Base-by-base conservation (phyloP, 2,888 invertebrate genomes). In the Eristalis arbustorum region DNA sequence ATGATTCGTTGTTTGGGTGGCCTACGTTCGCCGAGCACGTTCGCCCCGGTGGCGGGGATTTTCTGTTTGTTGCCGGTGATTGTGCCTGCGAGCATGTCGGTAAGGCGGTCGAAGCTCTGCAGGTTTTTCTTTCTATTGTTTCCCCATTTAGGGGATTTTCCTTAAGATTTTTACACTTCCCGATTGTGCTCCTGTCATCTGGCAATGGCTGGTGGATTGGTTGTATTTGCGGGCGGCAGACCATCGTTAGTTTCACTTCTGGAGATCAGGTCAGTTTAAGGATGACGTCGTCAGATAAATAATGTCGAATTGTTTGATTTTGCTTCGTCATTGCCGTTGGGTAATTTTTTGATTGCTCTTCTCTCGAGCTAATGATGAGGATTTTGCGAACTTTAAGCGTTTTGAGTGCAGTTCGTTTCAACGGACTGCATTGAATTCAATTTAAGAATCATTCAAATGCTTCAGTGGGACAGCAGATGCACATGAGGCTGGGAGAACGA, bases 121-220 rank as follows among this genome's bases (percentile, higher is more conserved):
- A 40, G 69, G 69, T 75, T 69, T 81, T 71, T 71, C 81, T 71
- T 71, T 76, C 81, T 71, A 82, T 82, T 76, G 75, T 76, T 82
- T 81, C 71, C 75, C 71, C 75, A 82, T 82, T 76, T 66, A 49
- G 69, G 68, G 81, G 75, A 82, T 82, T 82, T 82, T 67, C 81
- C 40, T 76, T 37, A 75, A 81, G 80, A 81, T 69, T 72, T 72
- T 77, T 72, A 75, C 82, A 72, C 76, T 72, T 72, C 31, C 40
- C 67, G 40, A 67, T 76, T 72, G 71, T 56, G 72, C 68, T 22
- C 56, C 40, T 80, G 62, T 80, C 68, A 57, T 56, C 49, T 62
- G 61, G 64, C 23, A 49, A 10, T 22, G 22, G 14, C 28, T 22
- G 22, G 14, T 14, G 14, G 14, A 49, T 18, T 2, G 13, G 13